Base-by-base conservation (phyloP, 2,113 vertebrate species). In the Neodontobutis hainanensis region DNA sequence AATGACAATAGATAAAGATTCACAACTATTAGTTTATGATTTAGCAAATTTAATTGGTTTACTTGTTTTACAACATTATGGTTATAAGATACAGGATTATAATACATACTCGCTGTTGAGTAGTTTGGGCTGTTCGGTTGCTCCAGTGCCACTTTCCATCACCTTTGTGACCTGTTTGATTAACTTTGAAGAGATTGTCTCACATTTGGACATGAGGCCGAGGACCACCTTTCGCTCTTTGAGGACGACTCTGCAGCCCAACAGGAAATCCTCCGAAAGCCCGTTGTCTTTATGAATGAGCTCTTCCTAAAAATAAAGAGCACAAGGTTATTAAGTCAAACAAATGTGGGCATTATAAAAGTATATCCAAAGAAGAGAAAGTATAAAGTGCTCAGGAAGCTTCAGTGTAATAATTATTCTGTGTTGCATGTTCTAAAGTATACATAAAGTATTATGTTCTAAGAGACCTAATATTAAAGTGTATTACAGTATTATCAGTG, bases 191-290 rank as follows among this genome's bases (percentile, higher is more conserved):
- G 97, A 94, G 89, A 99, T 97, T 0, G 90, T 93, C 85, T 96
- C 92, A 85, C 97, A 99, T 86, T 95, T 96, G 80, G 92, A 94
- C 97, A 99, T 99, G 38, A 99, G 95, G 14, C 90, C 94, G 70
- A 92, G 80, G 67, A 99, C 94, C n/a, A 97, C 95, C 2, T 93
- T 93, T 11, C 96, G 91, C 80, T 98, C 95, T 82, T 93, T 96
- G 66, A 98, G 92, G 68, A 99, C 87, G 7, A 87, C 92, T 86
- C 90, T 96, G 88, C 96, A 97, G 69, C 96, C 93, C 81, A 91
- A 84, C 63, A 98, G 83, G 50, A 98, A 87, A 36, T 93, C 91
- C 82, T 94, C 92, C 1, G 95, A 95, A 50, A 99, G 90, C 7
- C 94, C 94, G 65, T 94, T 88, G 2, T 87, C 89, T 66, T 90